These are phyloP conservation scores for Papilio polyxenes DNA, from an alignment of 1,140 invertebrate genomes.

Conservation along the genomic window DNA sequence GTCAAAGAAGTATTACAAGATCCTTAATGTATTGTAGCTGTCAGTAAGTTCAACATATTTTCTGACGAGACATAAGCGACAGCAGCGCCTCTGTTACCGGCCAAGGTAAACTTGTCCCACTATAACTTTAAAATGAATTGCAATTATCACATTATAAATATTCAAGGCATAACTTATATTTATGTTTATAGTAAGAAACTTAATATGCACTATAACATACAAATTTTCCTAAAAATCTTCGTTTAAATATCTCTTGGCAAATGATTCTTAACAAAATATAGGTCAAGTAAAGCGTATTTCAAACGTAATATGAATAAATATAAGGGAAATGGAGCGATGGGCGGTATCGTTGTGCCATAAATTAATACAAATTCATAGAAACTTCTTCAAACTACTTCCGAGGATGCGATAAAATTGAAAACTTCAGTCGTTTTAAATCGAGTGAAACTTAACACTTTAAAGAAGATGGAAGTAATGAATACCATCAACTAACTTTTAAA, in stretches of 20 bases:
- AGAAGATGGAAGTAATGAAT: neutral
- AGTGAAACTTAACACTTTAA: neutral
- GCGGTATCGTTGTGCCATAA: conserved; percentile 25
- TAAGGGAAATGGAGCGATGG: conserved; percentile 34
- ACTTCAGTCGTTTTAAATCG: conserved; percentile 2
- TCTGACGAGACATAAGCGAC: too few species aligned
- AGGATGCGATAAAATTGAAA: conserved; percentile 33
- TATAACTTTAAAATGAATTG: too few species aligned
- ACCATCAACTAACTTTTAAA: neutral
- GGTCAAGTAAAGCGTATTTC: conserved; percentile 34
- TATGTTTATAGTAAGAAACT: neutral
- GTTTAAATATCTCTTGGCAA: conserved; percentile 30
- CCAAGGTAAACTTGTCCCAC: too few species aligned
- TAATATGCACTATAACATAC: neutral
- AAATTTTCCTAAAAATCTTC: neutral
- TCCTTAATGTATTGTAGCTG: too few species aligned
- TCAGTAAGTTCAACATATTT: too few species aligned
- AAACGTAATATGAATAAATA: conserved; percentile 38
- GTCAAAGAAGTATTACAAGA: too few species aligned
- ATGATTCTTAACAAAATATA: conserved; percentile 32
- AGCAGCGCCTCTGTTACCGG: too few species aligned
- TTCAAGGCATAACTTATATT: neutral
- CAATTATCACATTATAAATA: too few species aligned
- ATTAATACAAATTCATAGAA: conserved; percentile 27
- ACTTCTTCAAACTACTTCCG: conserved; percentile 16